These are phyloP conservation scores for Poecile montanus DNA, from an alignment of 2,797 vertebrate species.

Conservation along the genomic window DNA sequence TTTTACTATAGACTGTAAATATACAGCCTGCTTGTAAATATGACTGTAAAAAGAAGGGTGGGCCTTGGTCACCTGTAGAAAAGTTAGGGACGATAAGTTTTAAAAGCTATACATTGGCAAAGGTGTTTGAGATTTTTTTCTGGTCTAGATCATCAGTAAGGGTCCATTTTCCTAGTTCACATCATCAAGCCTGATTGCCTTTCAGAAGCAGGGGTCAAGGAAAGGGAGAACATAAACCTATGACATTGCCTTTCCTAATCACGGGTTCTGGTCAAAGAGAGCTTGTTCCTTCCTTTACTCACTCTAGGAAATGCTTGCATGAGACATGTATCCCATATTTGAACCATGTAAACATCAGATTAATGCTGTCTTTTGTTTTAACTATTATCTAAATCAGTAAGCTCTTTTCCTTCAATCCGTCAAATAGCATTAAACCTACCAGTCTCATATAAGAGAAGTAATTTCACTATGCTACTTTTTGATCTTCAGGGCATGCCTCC, in stretches of 20 bases:
- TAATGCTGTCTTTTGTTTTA: conserved; percentile 1
- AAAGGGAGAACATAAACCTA: neutral
- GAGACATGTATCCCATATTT: neutral
- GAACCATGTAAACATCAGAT: neutral
- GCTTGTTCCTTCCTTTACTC: neutral
- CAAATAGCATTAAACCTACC: neutral
- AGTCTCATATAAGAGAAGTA: neutral
- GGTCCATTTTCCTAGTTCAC: neutral
- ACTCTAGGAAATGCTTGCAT: neutral
- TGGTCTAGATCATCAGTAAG: neutral
- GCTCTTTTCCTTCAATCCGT: neutral
- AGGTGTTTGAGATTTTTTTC: neutral
- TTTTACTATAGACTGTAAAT: neutral
- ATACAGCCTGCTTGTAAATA: neutral
- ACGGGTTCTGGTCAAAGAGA: neutral
- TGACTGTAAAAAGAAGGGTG: neutral
- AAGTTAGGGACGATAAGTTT: neutral
- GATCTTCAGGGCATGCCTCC: conserved; percentile 7
- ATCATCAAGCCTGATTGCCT: neutral
- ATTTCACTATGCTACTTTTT: neutral
- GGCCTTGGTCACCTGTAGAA: neutral
- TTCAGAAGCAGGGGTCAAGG: neutral
- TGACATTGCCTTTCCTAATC: neutral
- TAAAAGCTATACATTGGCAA: neutral
- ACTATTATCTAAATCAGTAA: neutral